phyloP scores from a whole-genome alignment of 2,888 invertebrate species.

The Chloroclystis v-ata region DNA sequence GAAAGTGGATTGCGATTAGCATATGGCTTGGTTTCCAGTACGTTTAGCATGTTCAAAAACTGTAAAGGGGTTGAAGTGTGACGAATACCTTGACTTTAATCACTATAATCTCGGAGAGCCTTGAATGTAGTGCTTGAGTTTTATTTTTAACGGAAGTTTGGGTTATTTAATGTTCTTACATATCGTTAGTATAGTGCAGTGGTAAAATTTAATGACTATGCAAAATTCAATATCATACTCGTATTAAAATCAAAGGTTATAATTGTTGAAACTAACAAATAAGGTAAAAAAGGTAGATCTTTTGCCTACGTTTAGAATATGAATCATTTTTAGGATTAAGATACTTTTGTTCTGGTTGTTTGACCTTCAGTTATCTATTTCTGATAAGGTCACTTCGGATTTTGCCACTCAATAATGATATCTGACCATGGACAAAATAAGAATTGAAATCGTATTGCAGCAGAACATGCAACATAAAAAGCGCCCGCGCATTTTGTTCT shows the following conservation, averaged over 20 bases:
- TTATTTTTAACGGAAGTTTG: constrained; percentile 22
- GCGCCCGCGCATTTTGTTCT: constrained; percentile 28
- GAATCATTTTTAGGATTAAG: too few species aligned
- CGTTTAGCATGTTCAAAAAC: constrained; percentile 20
- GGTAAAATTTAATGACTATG: neutral
- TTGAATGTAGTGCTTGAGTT: constrained; percentile 11
- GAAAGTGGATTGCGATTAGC: constrained; percentile 48
- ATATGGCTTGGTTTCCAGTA: constrained; percentile 36
- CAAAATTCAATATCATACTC: neutral
- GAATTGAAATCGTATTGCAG: neutral
- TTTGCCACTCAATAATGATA: neutral
- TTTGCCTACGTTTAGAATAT: too few species aligned
- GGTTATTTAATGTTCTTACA: constrained; percentile 3
- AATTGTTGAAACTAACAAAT: neutral
- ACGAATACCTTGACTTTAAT: constrained; percentile 19
- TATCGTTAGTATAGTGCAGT: neutral
- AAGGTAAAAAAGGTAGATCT: neutral
- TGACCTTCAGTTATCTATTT: too few species aligned
- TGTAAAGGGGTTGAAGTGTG: constrained; percentile 13
- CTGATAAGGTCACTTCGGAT: too few species aligned
- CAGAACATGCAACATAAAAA: neutral
- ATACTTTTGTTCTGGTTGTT: too few species aligned
- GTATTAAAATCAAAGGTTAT: neutral
- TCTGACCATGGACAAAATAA: neutral
- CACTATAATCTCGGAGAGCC: constrained; percentile 18